These are phyloP conservation scores for Eclectus roratus DNA, from an alignment of 2,113 vertebrate genomes.

Conservation along the genomic window DNA sequence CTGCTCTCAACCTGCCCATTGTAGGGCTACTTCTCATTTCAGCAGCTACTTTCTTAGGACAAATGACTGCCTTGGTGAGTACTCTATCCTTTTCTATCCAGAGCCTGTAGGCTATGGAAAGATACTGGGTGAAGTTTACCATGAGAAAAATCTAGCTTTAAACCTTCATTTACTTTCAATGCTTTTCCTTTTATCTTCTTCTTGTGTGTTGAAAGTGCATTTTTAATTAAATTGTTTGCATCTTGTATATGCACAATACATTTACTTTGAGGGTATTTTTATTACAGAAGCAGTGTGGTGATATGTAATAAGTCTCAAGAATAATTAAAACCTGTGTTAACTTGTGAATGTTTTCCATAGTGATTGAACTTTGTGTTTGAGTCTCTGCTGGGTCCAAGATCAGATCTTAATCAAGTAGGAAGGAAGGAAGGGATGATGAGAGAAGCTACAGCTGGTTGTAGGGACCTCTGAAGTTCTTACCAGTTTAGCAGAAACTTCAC, in stretches of 20 bases:
- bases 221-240: conserved; percentile 48
- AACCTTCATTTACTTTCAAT: background rate
- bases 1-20: background rate
- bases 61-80: background rate
- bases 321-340: conserved; percentile 57
- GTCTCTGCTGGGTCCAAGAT: conserved; percentile 21
- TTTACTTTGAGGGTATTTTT: conserved; percentile 37
- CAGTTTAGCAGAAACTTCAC: background rate
- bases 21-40: background rate
- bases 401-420: conserved; percentile 16
- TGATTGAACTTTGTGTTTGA: conserved; percentile 42
- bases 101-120: background rate
- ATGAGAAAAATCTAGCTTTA: background rate
- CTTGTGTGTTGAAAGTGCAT: conserved; percentile 8
- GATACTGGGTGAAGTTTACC: background rate
- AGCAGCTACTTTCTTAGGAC: background rate
- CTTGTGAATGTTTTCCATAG: conserved; percentile 29
- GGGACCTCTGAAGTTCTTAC: background rate
- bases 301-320: conserved; percentile 40
- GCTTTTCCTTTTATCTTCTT: conserved; percentile 18
- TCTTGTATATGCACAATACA: conserved; percentile 1
- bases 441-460: background rate
- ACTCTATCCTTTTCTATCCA: background rate
- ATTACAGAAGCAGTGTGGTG: conserved; percentile 19
- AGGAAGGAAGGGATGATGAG: conserved; percentile 1